Evolutionary conservation across 2,888 invertebrate genomes (phyloP).

Genomic region (Epistrophe eligans): DNA sequence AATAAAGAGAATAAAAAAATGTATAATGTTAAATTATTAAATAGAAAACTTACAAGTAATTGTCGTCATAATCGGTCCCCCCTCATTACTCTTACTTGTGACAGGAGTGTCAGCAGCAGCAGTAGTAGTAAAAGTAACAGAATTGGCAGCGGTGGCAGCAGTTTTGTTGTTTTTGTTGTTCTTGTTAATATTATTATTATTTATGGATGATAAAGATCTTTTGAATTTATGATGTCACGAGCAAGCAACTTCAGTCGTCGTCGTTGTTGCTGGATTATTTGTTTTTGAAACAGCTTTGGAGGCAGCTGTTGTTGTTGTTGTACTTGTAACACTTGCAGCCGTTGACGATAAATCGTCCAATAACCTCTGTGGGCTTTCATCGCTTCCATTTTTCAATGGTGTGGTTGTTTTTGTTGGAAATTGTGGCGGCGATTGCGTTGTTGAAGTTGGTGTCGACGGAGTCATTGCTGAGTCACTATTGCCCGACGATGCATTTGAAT

Average conservation of each 20-base stretch:
- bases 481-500: conserved; percentile 81
- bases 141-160: conserved; percentile 66
- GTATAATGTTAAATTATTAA: conserved; percentile 77
- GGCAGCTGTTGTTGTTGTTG: conserved; percentile 40
- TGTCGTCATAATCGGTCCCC: conserved; percentile 81
- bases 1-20: conserved; percentile 51
- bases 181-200: conserved; percentile 80
- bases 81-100: conserved; percentile 60
- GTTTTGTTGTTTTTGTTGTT: conserved; percentile 79
- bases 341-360: conserved; percentile 72
- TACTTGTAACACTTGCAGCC: conserved; percentile 71
- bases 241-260: conserved; percentile 81
- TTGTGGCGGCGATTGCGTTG: conserved; percentile 77
- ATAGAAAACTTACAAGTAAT: conserved; percentile 83
- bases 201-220: conserved; percentile 59
- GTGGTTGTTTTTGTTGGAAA: conserved; percentile 42
- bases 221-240: conserved; percentile 82
- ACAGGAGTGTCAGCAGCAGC: conserved; percentile 76
- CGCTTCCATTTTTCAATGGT: conserved; percentile 60
- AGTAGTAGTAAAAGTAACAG: conserved; percentile 64
- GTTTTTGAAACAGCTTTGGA: conserved; percentile 55
- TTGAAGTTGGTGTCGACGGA: conserved; percentile 80
- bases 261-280: conserved; percentile 47
- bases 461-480: conserved; percentile 78
- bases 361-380: conserved; percentile 47